phyloP scores from a whole-genome alignment of 2,113 vertebrate species.

The Clarias macrocephalus region DNA sequence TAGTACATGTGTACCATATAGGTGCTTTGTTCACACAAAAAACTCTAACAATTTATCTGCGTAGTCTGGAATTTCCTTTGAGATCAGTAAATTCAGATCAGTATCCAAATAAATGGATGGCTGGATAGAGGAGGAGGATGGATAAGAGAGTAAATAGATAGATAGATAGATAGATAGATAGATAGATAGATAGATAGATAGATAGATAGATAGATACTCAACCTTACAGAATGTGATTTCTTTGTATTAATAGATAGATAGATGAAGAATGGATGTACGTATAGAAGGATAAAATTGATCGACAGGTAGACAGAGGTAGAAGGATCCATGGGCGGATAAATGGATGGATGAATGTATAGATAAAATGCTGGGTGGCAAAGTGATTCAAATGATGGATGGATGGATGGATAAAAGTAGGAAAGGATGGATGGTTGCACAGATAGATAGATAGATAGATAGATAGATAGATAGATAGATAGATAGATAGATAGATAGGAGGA shows the following conservation, averaged over 20 bases:
- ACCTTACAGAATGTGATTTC: too few relatives aligned
- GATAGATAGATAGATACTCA: neutral
- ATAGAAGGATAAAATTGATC: neutral
- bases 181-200: neutral
- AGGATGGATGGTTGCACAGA: rapidly evolving
- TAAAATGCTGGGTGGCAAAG: too few relatives aligned
- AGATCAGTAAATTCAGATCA: too few relatives aligned
- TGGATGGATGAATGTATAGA: neutral
- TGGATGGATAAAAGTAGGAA: neutral
- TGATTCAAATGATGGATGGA: too few relatives aligned
- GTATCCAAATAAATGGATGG: neutral
- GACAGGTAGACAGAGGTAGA: neutral
- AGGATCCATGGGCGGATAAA: neutral
- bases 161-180: neutral
- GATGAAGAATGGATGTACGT: neutral
- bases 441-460: too few relatives aligned
- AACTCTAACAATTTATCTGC: neutral
- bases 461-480: neutral
- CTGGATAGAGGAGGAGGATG: too few relatives aligned
- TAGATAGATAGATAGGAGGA: neutral
- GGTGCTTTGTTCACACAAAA: neutral
- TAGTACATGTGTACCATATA: neutral
- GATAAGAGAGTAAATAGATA: neutral
- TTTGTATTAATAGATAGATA: neutral
- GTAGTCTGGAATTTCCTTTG: too few relatives aligned